Evolutionary conservation across 1,140 invertebrate genomes (phyloP), one percentile per base, ranked within the genome.

Genomic region (Magallana gigas): DNA sequence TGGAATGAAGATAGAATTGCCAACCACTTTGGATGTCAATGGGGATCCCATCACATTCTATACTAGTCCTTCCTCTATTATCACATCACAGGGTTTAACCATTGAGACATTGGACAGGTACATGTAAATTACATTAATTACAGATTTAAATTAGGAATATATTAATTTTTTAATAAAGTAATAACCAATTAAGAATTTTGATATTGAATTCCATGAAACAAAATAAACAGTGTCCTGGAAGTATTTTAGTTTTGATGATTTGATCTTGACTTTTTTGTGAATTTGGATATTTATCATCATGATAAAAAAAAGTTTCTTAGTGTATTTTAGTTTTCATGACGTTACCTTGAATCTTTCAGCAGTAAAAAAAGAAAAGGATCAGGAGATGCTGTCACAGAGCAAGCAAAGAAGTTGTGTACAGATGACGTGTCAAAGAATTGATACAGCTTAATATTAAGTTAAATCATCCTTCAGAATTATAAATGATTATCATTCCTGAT

Each of bases 51-150:
- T 76, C 5, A 76, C 68, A 7, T 76, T 76, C 11, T 76, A 29
- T 76, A 76, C 68, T 76, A 76, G 68, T 76, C 68, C 68, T 29
- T 36, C 68, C 68, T 62, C 60, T 16, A 76, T 76, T 11, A 76
- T 76, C 18, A 76, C 68, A 36, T 18, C 68, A 29, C 68, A 76
- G 1, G 68, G 23, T 2, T 23, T 76, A 23, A 76, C 11, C 36
- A 29, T 76, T 29, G 68, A 76, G 36, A 76, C 68, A 76, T 12
- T 76, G 23, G 23, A 76, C 68, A 76, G 68, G 68, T 76, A 76
- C 14, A 12, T 62, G n/a, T 62, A 62, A 12, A 62, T 12, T 62
- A n/a, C n/a, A 62, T 62, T 62, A 23, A 23, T 23, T n/a, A 14
- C 5, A 62, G 12, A 9, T 16, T n/a, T 62, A 12, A 16, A 12